These are phyloP conservation scores for Limnephilus marmoratus DNA, from an alignment of 2,888 invertebrate species.

Conservation along the genomic window DNA sequence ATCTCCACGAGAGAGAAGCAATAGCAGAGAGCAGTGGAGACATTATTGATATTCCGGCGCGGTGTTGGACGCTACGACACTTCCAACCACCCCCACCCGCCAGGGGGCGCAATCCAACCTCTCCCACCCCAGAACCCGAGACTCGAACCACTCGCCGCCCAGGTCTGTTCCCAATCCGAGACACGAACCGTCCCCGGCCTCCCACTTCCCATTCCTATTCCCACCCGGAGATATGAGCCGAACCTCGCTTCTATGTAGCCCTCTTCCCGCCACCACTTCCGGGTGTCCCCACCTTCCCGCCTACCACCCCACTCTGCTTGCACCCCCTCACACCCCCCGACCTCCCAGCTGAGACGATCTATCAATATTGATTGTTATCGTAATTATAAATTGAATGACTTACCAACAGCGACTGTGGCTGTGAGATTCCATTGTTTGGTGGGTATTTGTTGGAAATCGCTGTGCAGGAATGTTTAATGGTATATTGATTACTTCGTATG, in stretches of 20 bases:
- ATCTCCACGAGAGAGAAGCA: slow-evolving; percentile 68
- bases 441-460: background rate
- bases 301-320: slow-evolving; percentile 54
- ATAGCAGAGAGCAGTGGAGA: slow-evolving; percentile 64
- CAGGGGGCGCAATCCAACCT: slow-evolving; percentile 68
- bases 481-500: background rate
- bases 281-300: slow-evolving; percentile 30
- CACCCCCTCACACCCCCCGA: slow-evolving; percentile 68
- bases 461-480: background rate
- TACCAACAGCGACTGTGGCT: slow-evolving; percentile 49
- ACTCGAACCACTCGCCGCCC: slow-evolving; percentile 30
- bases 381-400: slow-evolving; percentile 72
- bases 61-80: slow-evolving; percentile 68
- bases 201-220: slow-evolving; percentile 56
- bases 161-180: slow-evolving; percentile 55
- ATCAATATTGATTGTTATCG: slow-evolving; percentile 79
- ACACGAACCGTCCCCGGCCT: slow-evolving; percentile 57
- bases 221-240: slow-evolving; percentile 31
- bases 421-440: background rate
- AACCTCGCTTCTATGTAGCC: slow-evolving; percentile 62
- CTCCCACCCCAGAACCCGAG: slow-evolving; percentile 67
- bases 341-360: slow-evolving; percentile 78
- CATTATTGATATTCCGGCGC: slow-evolving; percentile 67
- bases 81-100: slow-evolving; percentile 67
- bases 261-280: slow-evolving; percentile 50